A percentile compares a stretch with the other conserved stretches of the same genome.
Conservation (phyloP, 2,888 invertebrate species). For the Tenthredo mesomela region DNA sequence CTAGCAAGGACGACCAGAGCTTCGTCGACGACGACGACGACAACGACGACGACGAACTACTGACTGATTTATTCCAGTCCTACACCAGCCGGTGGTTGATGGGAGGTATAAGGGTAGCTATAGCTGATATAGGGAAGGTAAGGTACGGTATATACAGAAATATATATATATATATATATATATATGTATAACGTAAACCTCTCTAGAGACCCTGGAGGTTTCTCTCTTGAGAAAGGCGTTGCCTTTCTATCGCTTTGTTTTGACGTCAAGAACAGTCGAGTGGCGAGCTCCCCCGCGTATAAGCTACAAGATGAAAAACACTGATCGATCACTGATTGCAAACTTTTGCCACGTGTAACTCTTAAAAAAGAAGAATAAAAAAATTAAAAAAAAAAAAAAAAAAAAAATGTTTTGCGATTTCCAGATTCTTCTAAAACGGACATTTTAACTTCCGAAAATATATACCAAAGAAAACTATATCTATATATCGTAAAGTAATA, state of each 20-base stretch:
- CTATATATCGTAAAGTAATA: not conserved
- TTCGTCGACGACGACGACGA: not conserved
- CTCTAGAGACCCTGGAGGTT: conserved; percentile 23
- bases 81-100: not conserved
- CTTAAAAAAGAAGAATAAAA: too few species aligned
- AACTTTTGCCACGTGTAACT: conserved; percentile 27
- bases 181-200: not conserved
- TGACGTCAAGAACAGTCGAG: conserved; percentile 48
- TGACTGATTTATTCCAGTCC: conserved; percentile 36
- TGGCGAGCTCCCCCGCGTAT: not conserved
- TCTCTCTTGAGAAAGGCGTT: conserved; percentile 31
- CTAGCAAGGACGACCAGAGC: not conserved
- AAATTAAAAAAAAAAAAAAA: not conserved
- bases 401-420: not conserved
- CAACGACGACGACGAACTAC: not conserved
- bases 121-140: not conserved
- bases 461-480: not conserved
- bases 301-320: conserved; percentile 17
- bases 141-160: not conserved
- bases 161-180: not conserved
- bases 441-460: not conserved
- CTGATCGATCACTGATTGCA: conserved; percentile 49
- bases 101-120: not conserved
- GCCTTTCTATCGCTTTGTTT: conserved; percentile 48
- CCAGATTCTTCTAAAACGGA: not conserved